These are phyloP conservation scores for Ctenochaetus hawaiiensis DNA, from an alignment of 2,797 vertebrate species.

Conservation along the genomic window DNA sequence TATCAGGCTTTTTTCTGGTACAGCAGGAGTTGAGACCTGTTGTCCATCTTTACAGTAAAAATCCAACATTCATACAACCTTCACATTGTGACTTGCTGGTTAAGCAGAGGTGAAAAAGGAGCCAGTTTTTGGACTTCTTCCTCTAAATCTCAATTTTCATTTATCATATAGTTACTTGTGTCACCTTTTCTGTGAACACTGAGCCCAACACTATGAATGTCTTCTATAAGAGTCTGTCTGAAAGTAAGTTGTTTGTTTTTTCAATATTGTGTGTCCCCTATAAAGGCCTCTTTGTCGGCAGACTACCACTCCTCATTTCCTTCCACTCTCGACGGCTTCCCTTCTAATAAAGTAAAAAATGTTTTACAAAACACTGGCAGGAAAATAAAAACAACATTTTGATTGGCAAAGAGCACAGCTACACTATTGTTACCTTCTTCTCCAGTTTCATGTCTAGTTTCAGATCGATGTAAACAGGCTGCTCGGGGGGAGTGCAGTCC, in stretches of 20 bases:
- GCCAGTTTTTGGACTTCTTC: neutral
- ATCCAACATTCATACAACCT: too few species aligned
- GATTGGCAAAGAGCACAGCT: neutral
- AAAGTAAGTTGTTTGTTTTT: too few species aligned
- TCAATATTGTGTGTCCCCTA: too few species aligned
- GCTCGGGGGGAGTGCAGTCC: conserved; percentile 88
- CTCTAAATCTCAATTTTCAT: neutral
- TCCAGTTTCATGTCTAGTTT: conserved; percentile 91
- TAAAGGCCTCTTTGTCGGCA: too few species aligned
- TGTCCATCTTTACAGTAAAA: too few species aligned
- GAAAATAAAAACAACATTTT: neutral
- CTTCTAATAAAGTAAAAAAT: neutral
- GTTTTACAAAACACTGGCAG: too few species aligned
- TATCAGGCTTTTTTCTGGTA: too few species aligned
- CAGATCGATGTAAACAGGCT: conserved; percentile 88
- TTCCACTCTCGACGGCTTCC: neutral
- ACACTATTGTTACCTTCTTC: conserved; percentile 88
- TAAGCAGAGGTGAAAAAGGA: neutral
- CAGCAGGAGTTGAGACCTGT: too few species aligned
- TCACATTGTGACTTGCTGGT: neutral
- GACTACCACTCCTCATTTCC: neutral
- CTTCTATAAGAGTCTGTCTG: too few species aligned
- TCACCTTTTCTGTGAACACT: neutral
- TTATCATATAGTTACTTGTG: neutral
- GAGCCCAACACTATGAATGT: too few species aligned